phyloP scores from a whole-genome alignment of 53 echinoderm and acorn worm genomes.

The Hippasteria phrygiana region DNA sequence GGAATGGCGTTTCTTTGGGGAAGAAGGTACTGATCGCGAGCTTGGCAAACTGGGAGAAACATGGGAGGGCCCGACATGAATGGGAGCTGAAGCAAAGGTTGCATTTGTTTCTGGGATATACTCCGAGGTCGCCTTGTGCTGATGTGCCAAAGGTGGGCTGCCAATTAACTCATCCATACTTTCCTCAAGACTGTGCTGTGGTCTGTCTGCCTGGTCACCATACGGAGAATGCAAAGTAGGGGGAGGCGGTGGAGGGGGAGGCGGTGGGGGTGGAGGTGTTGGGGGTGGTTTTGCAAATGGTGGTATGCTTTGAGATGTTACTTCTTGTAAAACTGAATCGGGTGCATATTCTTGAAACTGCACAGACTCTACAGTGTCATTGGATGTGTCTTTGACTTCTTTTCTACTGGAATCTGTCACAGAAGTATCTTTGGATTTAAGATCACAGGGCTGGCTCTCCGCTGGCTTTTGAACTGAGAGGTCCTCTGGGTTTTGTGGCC shows the following conservation, averaged over 20 bases:
- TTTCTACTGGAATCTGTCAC: constrained; percentile 29
- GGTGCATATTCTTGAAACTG: background rate
- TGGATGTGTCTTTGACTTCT: background rate
- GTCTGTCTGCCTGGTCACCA: background rate
- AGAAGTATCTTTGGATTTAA: background rate
- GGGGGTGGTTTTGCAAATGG: constrained; percentile 40
- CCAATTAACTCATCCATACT: background rate
- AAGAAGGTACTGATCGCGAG: constrained; percentile 13
- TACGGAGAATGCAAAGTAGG: constrained; percentile 19
- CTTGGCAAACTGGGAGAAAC: constrained; percentile 27
- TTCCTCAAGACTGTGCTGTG: constrained; percentile 4
- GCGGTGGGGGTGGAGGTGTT: constrained; percentile 16
- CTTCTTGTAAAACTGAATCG: constrained; percentile 4
- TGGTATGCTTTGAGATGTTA: constrained; percentile 4
- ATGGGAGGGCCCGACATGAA: constrained; percentile 54
- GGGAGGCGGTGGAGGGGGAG: constrained; percentile 50
- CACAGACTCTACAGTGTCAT: constrained; percentile 13
- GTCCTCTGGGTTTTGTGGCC: constrained; percentile 48
- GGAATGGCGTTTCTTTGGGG: constrained; percentile 44
- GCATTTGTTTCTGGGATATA: constrained; percentile 13
- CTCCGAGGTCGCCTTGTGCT: constrained; percentile 1
- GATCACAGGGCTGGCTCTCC: background rate
- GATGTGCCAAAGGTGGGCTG: constrained; percentile 21
- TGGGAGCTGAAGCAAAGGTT: constrained; percentile 26
- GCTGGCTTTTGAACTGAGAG: background rate